Conservation (phyloP, 2,113 vertebrate species). For the Marcusenius ussheri region DNA sequence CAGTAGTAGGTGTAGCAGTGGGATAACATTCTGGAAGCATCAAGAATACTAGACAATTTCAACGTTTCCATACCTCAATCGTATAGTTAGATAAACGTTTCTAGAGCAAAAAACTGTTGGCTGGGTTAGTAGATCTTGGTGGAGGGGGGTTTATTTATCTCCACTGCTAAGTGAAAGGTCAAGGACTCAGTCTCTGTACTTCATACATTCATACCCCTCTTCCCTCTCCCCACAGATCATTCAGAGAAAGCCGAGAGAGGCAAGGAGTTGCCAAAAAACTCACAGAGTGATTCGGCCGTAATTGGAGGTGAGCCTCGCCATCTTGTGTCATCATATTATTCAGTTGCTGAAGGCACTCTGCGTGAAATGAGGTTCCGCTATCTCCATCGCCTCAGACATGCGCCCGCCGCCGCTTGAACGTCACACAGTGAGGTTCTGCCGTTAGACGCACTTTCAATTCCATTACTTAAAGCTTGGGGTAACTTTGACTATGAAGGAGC, state of each 20-base stretch:
- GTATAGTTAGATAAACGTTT: not conserved
- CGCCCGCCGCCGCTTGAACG: not conserved
- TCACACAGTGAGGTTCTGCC: not conserved
- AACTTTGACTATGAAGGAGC: not conserved
- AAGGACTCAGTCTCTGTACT: not conserved
- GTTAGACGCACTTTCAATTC: not conserved
- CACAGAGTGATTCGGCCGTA: slow-evolving; percentile 66
- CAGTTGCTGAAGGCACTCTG: not conserved
- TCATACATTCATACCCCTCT: not conserved
- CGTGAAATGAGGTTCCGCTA: slow-evolving; percentile 16
- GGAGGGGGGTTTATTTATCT: not conserved
- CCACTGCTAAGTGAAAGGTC: not conserved
- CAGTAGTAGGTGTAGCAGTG: not conserved
- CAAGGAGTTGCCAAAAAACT: slow-evolving; percentile 64
- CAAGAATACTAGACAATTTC: not conserved
- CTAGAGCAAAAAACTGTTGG: not conserved
- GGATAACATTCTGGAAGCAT: not conserved
- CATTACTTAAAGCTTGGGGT: slow-evolving; percentile 11
- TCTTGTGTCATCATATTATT: not conserved
- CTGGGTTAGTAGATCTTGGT: not conserved
- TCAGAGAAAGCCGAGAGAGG: slow-evolving; percentile 69
- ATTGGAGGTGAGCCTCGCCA: slow-evolving; percentile 33
- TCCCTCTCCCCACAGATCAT: slow-evolving; percentile 56
- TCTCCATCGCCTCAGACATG: not conserved
- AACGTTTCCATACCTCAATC: not conserved